phyloP scores from a whole-genome alignment of 1,140 invertebrate species.

The Habropoda laboriosa region DNA sequence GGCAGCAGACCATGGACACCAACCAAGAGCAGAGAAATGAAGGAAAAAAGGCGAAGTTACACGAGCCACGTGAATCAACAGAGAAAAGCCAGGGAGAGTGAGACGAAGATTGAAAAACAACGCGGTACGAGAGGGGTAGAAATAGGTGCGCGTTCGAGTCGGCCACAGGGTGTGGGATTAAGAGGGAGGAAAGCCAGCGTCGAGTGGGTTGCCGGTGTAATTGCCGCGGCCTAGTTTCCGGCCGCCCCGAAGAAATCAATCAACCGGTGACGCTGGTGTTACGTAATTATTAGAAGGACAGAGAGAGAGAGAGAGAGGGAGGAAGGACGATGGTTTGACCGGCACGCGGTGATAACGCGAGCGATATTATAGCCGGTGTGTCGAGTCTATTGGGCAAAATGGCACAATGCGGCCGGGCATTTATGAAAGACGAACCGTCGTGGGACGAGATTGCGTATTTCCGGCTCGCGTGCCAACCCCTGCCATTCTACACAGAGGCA shows the following conservation, averaged over 20 bases:
- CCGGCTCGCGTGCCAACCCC: not conserved
- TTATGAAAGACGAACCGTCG: constrained; percentile 34
- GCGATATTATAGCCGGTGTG: constrained; percentile 21
- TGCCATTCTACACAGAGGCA: no score
- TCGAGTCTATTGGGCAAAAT: constrained; percentile 14
- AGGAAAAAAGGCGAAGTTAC: not conserved
- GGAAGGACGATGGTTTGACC: no score
- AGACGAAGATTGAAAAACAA: not conserved
- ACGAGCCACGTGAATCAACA: not conserved
- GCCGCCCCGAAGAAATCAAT: constrained; percentile 49
- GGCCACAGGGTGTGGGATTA: constrained; percentile 44
- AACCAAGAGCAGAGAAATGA: no score
- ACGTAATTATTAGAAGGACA: constrained; percentile 33
- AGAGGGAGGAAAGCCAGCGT: constrained; percentile 4
- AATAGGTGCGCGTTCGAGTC: no score
- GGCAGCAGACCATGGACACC: no score
- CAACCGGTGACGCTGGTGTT: constrained; percentile 39
- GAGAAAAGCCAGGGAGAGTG: not conserved
- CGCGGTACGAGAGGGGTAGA: not conserved
- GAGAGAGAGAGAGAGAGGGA: not conserved
- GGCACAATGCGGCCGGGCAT: constrained; percentile 29
- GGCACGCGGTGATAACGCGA: constrained; percentile 16
- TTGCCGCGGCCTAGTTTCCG: constrained; percentile 38
- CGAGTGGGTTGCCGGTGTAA: constrained; percentile 21
- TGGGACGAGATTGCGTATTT: constrained; percentile 1